Conservation (phyloP, 2,888 invertebrate species). For the Zele albiditarsus region DNA sequence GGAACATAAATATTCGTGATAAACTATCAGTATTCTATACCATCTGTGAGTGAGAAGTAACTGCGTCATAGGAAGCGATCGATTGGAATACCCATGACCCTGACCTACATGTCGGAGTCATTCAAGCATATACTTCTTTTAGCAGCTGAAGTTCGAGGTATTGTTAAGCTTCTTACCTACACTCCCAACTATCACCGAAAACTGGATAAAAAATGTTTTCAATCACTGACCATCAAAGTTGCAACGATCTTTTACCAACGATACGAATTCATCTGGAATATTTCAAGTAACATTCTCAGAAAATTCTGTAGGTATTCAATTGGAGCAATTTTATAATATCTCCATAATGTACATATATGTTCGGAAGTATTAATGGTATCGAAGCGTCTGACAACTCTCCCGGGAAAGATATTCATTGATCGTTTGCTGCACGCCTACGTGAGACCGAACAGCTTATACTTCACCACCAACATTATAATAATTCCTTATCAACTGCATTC, state of each 20-base stretch:
- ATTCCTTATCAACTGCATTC: not conserved
- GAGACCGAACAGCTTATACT: not conserved
- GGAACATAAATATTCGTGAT: too few species aligned
- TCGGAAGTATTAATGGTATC: not conserved
- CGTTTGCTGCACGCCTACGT: constrained; percentile 26
- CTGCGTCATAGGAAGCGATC: constrained; percentile 36
- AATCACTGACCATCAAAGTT: too few species aligned
- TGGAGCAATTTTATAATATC: not conserved
- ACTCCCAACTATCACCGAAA: too few species aligned
- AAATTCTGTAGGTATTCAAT: not conserved
- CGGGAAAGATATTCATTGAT: constrained; percentile 38
- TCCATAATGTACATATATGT: not conserved
- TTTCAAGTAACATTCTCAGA: too few species aligned
- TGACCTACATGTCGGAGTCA: constrained; percentile 42
- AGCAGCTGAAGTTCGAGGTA: not conserved
- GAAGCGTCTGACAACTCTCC: not conserved
- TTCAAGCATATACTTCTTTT: not conserved
- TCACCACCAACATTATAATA: not conserved
- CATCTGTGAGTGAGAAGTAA: not conserved
- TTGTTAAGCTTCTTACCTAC: not conserved
- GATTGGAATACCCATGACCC: constrained; percentile 45
- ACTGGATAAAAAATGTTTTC: too few species aligned
- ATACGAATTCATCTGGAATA: too few species aligned
- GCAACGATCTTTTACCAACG: too few species aligned
- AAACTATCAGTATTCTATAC: not conserved